phyloP scores from a whole-genome alignment of 2,113 vertebrate genomes.

The Theropithecus gelada region DNA sequence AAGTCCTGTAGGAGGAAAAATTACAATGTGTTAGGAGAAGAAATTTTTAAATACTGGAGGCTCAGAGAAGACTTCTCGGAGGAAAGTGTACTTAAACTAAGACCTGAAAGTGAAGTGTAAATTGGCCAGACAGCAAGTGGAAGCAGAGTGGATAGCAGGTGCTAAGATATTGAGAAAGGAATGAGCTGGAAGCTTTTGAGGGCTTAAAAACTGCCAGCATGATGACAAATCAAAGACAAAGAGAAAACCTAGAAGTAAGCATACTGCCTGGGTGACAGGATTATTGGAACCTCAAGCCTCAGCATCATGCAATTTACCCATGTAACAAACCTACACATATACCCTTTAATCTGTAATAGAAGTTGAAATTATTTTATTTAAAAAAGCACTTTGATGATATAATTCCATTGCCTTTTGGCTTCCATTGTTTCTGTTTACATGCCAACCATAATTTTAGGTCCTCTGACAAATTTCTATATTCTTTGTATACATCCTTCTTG shows the following conservation, averaged over 20 bases:
- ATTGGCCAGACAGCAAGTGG: background rate
- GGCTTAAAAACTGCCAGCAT: background rate
- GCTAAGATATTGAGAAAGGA: background rate
- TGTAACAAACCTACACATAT: too few relatives aligned
- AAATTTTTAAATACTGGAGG: background rate
- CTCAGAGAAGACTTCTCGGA: background rate
- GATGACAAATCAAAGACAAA: background rate
- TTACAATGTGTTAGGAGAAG: background rate
- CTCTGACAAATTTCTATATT: background rate
- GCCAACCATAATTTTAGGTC: background rate
- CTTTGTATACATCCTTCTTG: too few relatives aligned
- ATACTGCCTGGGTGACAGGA: too few relatives aligned
- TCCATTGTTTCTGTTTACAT: background rate
- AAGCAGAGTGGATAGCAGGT: background rate
- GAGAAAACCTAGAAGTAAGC: background rate
- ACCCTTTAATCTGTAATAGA: too few relatives aligned
- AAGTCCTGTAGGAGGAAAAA: background rate
- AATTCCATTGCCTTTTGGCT: background rate
- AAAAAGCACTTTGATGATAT: background rate
- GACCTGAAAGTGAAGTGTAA: background rate
- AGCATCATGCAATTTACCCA: too few relatives aligned
- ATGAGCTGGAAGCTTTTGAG: background rate
- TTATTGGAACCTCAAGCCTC: too few relatives aligned
- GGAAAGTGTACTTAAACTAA: background rate
- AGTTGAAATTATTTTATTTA: too few relatives aligned